These are phyloP conservation scores for Hyles vespertilio DNA, from an alignment of 1,140 invertebrate species.

Conservation along the genomic window DNA sequence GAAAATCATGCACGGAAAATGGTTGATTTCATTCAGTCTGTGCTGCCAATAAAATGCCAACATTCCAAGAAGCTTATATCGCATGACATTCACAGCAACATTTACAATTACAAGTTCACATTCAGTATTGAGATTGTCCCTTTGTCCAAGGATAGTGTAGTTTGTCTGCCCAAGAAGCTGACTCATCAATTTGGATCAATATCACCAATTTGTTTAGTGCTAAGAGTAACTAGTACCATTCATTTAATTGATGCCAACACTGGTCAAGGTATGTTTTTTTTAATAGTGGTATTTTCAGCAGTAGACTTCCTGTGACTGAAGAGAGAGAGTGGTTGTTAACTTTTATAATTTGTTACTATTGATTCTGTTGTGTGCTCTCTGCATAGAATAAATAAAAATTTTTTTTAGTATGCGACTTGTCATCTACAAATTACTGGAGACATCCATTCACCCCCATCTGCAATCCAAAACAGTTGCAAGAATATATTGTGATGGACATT, in stretches of 20 bases:
- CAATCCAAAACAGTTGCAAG: conserved; percentile 92
- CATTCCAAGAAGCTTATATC: conserved; percentile 97
- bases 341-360: too few relatives aligned
- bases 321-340: too few relatives aligned
- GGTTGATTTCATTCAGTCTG: conserved; percentile 93
- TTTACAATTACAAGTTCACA: conserved; percentile 97
- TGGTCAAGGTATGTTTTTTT: conserved; percentile 83
- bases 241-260: conserved; percentile 96
- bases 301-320: neutral
- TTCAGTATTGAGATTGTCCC: conserved; percentile 97
- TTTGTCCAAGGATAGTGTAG: conserved; percentile 96
- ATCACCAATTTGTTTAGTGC: conserved; percentile 91
- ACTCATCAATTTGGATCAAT: conserved; percentile 95
- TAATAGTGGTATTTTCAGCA: neutral
- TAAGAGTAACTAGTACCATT: conserved; percentile 91
- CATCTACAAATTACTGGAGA: conserved; percentile 88
- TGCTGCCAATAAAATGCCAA: conserved; percentile 91
- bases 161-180: conserved; percentile 93
- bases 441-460: conserved; percentile 91
- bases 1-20: conserved; percentile 96
- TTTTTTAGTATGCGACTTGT: conserved; percentile 89
- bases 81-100: conserved; percentile 97
- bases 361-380: too few relatives aligned
- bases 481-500: conserved; percentile 97
- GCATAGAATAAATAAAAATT: neutral